These are phyloP conservation scores for Hyla sarda DNA, from an alignment of 2,113 vertebrate genomes.

Conservation along the genomic window DNA sequence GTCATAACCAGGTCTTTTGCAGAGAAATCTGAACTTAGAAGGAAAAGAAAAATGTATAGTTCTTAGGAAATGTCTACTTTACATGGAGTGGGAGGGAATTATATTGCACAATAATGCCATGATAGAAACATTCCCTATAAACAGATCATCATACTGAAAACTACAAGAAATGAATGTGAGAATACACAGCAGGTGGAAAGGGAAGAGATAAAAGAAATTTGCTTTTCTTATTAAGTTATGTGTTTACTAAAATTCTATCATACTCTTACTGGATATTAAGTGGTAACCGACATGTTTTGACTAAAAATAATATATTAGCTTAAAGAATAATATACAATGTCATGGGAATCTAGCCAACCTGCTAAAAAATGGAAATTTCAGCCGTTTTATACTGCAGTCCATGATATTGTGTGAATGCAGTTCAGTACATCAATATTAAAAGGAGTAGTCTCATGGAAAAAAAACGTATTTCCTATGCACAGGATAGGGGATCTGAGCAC, in stretches of 20 bases:
- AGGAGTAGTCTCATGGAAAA: no score
- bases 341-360: background rate
- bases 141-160: background rate
- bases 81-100: background rate
- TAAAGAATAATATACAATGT: background rate
- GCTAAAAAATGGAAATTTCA: background rate
- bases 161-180: background rate
- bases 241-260: background rate
- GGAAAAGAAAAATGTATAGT: conserved; percentile 3
- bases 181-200: background rate
- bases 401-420: background rate
- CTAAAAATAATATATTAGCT: background rate
- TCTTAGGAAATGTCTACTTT: background rate
- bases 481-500: no score
- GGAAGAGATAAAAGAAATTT: background rate
- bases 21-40: background rate
- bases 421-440: no score
- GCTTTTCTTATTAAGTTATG: conserved; percentile 9
- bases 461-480: no score
- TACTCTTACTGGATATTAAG: background rate
- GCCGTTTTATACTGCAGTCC: background rate
- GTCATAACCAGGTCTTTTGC: background rate
- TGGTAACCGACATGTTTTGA: conserved; percentile 13
- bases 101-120: background rate
- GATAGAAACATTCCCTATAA: conserved; percentile 2